phyloP scores from a whole-genome alignment of 1,140 invertebrate species.

The Drosophila takahashii region DNA sequence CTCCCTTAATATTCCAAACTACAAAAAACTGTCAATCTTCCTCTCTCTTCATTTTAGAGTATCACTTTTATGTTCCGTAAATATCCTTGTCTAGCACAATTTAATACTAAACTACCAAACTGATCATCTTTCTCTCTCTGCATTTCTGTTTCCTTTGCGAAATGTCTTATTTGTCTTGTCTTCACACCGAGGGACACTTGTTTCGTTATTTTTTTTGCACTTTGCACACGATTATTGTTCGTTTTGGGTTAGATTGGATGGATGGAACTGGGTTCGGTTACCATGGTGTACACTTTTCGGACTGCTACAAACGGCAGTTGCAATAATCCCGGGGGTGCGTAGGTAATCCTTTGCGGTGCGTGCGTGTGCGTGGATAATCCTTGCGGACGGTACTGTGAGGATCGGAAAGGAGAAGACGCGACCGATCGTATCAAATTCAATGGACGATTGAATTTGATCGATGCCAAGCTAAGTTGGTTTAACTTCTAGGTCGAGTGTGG shows the following conservation, averaged over 20 bases:
- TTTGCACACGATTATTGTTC: slow-evolving; percentile 49
- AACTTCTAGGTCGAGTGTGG: slow-evolving; percentile 84
- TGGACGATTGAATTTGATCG: slow-evolving; percentile 84
- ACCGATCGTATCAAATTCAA: slow-evolving; percentile 84
- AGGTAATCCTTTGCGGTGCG: slow-evolving; percentile 43
- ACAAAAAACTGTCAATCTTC: too few relatives aligned
- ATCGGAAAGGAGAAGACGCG: slow-evolving; percentile 52
- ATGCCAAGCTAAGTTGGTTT: slow-evolving; percentile 81
- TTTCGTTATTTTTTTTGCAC: slow-evolving; percentile 40
- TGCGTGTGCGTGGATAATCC: slow-evolving; percentile 60
- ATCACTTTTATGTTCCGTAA: background rate
- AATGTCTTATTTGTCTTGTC: slow-evolving; percentile 38
- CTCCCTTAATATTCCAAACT: too few relatives aligned
- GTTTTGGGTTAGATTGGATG: slow-evolving; percentile 31
- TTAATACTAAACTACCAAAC: background rate
- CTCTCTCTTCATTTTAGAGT: too few relatives aligned
- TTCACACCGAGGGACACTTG: slow-evolving; percentile 53
- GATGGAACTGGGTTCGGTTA: slow-evolving; percentile 53
- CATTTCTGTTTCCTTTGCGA: slow-evolving; percentile 15
- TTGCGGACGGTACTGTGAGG: slow-evolving; percentile 27
- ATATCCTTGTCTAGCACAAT: background rate
- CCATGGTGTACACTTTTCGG: slow-evolving; percentile 79
- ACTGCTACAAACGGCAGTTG: slow-evolving; percentile 60
- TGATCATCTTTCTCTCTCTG: slow-evolving; percentile 11
- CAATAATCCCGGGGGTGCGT: slow-evolving; percentile 24